Conservation (phyloP, 2,888 invertebrate genomes). For the Mystacides longicornis region DNA sequence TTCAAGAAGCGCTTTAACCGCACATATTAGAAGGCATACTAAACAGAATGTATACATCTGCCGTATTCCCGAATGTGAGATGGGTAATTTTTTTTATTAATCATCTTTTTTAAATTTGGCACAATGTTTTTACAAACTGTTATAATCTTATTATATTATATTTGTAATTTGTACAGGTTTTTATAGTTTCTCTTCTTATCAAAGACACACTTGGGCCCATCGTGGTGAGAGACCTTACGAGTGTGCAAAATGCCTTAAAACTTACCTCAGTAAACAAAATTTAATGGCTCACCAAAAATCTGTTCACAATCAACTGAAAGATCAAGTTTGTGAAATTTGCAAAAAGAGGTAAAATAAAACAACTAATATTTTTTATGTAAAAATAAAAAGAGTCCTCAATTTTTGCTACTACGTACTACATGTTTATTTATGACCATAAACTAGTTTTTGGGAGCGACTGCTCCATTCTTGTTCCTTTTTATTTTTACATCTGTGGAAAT, state of each 20-base stretch:
- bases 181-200: constrained; percentile 21
- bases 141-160: not conserved
- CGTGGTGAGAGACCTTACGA: constrained; percentile 19
- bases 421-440: too few species aligned
- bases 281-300: constrained; percentile 17
- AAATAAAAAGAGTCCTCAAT: too few species aligned
- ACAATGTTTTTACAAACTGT: not conserved
- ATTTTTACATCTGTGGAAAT: too few species aligned
- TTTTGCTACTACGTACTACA: too few species aligned
- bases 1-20: constrained; percentile 16
- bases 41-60: constrained; percentile 17
- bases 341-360: constrained; percentile 22
- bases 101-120: not conserved
- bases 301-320: constrained; percentile 16
- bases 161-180: constrained; percentile 14
- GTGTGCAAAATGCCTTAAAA: constrained; percentile 17
- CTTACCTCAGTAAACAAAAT: constrained; percentile 22
- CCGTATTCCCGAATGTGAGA: constrained; percentile 14
- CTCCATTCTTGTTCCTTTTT: too few species aligned
- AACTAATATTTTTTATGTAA: too few species aligned
- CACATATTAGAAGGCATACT: constrained; percentile 19
- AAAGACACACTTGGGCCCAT: constrained; percentile 22
- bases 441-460: too few species aligned
- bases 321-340: constrained; percentile 22
- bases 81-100: constrained; percentile 10